Evolutionary conservation across 1,140 invertebrate genomes (phyloP), one percentile per base, ranked within the genome.

Genomic region (Leptinotarsa defecta): DNA sequence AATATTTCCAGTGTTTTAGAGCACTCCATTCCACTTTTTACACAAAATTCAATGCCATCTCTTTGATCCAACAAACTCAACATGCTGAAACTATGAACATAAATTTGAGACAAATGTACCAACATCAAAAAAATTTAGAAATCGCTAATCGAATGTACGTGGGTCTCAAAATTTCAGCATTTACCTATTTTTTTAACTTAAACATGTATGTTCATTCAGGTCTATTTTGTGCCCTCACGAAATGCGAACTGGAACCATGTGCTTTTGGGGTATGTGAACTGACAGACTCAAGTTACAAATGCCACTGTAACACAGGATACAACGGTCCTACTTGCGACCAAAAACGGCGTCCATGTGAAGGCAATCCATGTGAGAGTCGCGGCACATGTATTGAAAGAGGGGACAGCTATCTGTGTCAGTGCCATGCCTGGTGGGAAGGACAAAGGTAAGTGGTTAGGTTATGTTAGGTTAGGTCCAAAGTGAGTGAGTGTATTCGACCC

Each of bases 241-340:
- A 91, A 52, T 94, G 93, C 84, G 92, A 94, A 80, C 80, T 91
- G 20, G 89, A 91, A 13, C 91, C 92, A 0, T 94, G 93, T 83
- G 84, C 90, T 15, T 92, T 91, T 85, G 93, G 93, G 3, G 88
- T 88, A 72, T 94, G 93, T 77, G 86, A 91, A 73, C 81, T 93
- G 15, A 88, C 88, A 1, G 67, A 84, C 0, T 86, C 83, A 13
- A 87, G 87, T 43, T 91, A 87, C 79, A 81, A 83, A 17, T 92
- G 91, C 81, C 85, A 87, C 43, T 93, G 92, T 84, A 87, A 90
- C 69, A 81, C 87, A 13, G 91, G 91, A 8, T 94, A 90, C 83
- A 86, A 86, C n/a, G 91, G 91, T 5, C 75, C 84, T n/a, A 87
- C 88, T 15, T 94, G 93, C 82, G 89, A 91, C 24, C 86, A 90